Evolutionary conservation across 2,888 invertebrate species (phyloP), one percentile per base, ranked within the genome.

Genomic region (Phrixothrix hirtus): DNA sequence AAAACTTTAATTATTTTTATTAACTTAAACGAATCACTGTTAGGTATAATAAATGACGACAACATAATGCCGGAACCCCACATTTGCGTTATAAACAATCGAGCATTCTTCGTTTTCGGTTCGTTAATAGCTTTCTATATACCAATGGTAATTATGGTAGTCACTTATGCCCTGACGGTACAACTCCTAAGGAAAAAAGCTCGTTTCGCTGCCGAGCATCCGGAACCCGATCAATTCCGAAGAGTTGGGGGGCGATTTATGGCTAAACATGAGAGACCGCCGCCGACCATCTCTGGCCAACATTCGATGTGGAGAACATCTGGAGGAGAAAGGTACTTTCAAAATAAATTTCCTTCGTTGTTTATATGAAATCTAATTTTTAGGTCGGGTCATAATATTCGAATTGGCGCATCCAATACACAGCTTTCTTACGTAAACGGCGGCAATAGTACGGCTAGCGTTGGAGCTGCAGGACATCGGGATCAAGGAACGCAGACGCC

Each of bases 91-190:
- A 92, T 92, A 73, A 91, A 91, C 79, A 91, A 92, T 75, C 79
- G 89, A 2, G 81, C 88, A 17, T 92, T 92, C 76, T 91, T 92
- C 81, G 88, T 94, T 42, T 92, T 93, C 74, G 96, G 95, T 12
- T 95, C 95, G 0, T 78, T 95, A 69, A 87, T 93, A 47, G 92
- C 95, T 25, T 97, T 97, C 78, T 95, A 95, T 80, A 88, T 96
- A 60, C 96, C 96, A 2, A 92, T 96, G 87, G 79, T 93, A 61
- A 91, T 92, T 64, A 96, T 97, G 96, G 89, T 95, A 55, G 85
- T 92, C 48, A 92, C 94, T 1, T 96, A 95, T 71, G 87, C 90
- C 0, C 79, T 95, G 52, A 96, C 96, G 1, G 92, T 95, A 16
- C 88, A 91, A 61, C 78, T 96, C 61, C 79, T 96, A 62, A 84